Base-by-base conservation (phyloP, 2,888 invertebrate genomes). In the Hydrotaea diabolus region DNA sequence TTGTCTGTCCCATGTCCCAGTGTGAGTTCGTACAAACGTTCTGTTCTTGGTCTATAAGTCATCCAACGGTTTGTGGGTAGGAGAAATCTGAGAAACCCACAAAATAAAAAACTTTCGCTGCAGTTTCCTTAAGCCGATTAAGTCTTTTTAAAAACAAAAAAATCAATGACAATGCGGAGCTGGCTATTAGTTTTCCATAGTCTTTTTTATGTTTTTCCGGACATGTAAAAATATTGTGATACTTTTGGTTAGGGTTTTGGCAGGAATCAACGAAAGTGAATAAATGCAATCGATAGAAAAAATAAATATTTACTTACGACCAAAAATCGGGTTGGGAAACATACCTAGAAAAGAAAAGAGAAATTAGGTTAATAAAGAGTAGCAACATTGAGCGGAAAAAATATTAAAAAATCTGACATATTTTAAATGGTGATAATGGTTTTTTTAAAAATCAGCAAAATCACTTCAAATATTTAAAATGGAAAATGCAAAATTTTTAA, bases 121-220 rank as follows among this genome's bases (percentile, higher is more conserved):
- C 21, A 46, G 49, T 72, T 36, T 57, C 36, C 31, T 49, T 80
- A 86, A 86, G 82, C 86, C 85, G 83, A 83, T 86, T 82, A 83
- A 53, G 19, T 64, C 11, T 43, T 78, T 82, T 80, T 85, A 85
- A 85, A 49, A n/a, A 49, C 13, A 49, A 0, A 17, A 39, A 39
- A 17, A 39, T 66, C 36, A 64, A 64, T 36, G 36, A 17, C 36
- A 64, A 39, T 66, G 66, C 39, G 23, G 19, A 21, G 66, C 19
- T 66, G n/a, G n/a, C n/a, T n/a, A 4, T 57, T 57, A 23, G 57
- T 13, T 26, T 59, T 59, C n/a, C n/a, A n/a, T n/a, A n/a, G n/a
- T n/a, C n/a, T 59, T 2, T n/a, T 31, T 62, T 62, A n/a, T 31
- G 11, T 62, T 31, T 31, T 1, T n/a, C 19, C 31, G 15, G 15